These are phyloP conservation scores for Plebejus argus DNA, from an alignment of 2,888 invertebrate species.

Conservation along the genomic window DNA sequence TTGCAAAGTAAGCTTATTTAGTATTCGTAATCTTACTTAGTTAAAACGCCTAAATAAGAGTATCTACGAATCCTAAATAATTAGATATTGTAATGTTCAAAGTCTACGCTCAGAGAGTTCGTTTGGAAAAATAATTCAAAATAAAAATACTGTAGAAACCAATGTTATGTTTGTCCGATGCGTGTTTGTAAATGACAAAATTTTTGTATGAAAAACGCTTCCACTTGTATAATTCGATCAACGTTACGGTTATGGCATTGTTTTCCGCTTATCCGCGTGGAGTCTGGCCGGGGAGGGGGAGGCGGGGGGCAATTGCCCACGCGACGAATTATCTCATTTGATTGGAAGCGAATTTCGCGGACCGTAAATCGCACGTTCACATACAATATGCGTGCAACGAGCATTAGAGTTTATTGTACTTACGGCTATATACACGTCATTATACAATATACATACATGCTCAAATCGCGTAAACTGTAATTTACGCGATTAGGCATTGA, in stretches of 20 bases:
- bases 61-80: background rate
- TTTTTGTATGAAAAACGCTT: slow-evolving; percentile 8
- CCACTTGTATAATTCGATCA: slow-evolving; percentile 4
- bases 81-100: background rate
- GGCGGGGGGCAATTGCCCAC: slow-evolving; percentile 60
- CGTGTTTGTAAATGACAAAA: slow-evolving; percentile 6
- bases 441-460: background rate
- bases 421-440: background rate
- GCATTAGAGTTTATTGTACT: slow-evolving; percentile 26
- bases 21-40: background rate
- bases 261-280: slow-evolving; percentile 52
- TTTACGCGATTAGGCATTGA: background rate
- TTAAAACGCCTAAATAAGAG: background rate
- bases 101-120: background rate
- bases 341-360: slow-evolving; percentile 54
- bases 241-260: slow-evolving; percentile 31
- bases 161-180: background rate
- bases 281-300: slow-evolving; percentile 59
- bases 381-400: slow-evolving; percentile 34
- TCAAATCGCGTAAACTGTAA: background rate
- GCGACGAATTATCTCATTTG: slow-evolving; percentile 59
- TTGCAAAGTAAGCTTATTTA: background rate
- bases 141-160: background rate
- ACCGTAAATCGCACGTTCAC: slow-evolving; percentile 51
- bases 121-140: background rate